phyloP scores from a whole-genome alignment of 2,797 vertebrate species.

The Syndactyla subalaris region DNA sequence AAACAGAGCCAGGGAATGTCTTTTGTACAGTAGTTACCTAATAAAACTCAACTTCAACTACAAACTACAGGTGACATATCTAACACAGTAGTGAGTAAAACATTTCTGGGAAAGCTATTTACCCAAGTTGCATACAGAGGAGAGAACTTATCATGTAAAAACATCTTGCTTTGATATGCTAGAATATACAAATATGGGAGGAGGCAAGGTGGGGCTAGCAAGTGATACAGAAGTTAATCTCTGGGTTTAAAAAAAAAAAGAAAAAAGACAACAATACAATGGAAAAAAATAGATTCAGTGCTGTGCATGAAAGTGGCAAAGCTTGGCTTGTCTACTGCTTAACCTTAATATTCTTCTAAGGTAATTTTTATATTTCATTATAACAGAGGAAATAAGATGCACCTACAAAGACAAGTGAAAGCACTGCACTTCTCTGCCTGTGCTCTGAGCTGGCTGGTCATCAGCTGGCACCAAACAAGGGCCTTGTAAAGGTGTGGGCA shows the following conservation, averaged over 20 bases:
- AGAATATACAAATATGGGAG: conserved; percentile 57
- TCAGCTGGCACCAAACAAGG: rapidly evolving
- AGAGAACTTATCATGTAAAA: conserved; percentile 53
- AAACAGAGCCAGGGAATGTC: conserved; percentile 25
- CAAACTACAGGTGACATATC: neutral
- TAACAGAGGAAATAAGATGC: neutral
- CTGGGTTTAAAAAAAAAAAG: neutral
- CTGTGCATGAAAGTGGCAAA: neutral
- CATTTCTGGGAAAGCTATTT: conserved; percentile 45
- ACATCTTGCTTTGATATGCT: conserved; percentile 47
- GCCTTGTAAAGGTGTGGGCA: neutral
- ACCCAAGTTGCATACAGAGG: conserved; percentile 8
- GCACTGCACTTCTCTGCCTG: neutral
- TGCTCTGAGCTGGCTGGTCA: neutral
- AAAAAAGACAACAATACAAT: neutral
- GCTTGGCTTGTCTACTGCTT: neutral
- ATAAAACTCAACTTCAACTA: neutral
- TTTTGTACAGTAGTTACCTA: conserved; percentile 17
- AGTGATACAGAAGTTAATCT: conserved; percentile 47
- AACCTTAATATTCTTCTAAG: neutral
- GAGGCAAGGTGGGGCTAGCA: conserved; percentile 30
- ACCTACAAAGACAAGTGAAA: neutral
- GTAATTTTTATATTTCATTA: neutral
- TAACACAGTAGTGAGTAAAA: neutral
- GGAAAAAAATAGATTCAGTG: conserved; percentile 11